Evolutionary conservation across 2,113 vertebrate genomes (phyloP), one percentile per base, ranked within the genome.

Genomic region (Apodemus speciosus): DNA sequence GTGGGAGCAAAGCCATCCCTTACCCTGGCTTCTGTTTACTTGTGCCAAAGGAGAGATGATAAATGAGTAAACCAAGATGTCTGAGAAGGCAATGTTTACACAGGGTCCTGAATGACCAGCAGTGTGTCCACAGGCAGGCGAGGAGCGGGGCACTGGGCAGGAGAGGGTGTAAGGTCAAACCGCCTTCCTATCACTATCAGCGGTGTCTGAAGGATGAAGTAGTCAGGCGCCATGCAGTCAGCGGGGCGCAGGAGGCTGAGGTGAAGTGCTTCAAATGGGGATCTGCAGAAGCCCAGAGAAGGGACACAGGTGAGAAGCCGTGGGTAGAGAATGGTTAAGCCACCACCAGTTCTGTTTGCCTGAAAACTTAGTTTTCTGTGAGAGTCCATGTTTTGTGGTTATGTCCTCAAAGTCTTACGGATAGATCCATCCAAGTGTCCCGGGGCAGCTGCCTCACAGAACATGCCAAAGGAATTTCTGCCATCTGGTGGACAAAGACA

Each of bases 401-500:
- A 18, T 83, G 11, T 27, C 23, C 86, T 38, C 83, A 32, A 60
- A 83, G 83, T 56, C 66, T 94, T 46, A 32, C 18, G 43, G 49
- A 96, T 58, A 51, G 4, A 77, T 30, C 0, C 46, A 53, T 79
- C 64, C 76, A 27, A 85, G 94, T 2, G 0, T 23, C 56, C 85
- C 58, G 8, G 85, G 85, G 77, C 68, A 27, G 62, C 40, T 3
- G 68, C 43, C n/a, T 93, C 21, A 69, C 7, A 69, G 56, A 76
- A 86, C 20, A 83, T 76, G 84, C 43, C 83, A 88, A 88, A 92
- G 92, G 72, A 85, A 89, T 40, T 72, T 75, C 95, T 96, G 91
- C 95, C 97, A 94, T 51, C 95, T 97, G 80, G 84, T 95, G 95
- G 95, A 49, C 87, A 89, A 30, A 91, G 6, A 15, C 58, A 66